phyloP scores from a whole-genome alignment of 2,797 vertebrate species.

The Poecilia velifera region DNA sequence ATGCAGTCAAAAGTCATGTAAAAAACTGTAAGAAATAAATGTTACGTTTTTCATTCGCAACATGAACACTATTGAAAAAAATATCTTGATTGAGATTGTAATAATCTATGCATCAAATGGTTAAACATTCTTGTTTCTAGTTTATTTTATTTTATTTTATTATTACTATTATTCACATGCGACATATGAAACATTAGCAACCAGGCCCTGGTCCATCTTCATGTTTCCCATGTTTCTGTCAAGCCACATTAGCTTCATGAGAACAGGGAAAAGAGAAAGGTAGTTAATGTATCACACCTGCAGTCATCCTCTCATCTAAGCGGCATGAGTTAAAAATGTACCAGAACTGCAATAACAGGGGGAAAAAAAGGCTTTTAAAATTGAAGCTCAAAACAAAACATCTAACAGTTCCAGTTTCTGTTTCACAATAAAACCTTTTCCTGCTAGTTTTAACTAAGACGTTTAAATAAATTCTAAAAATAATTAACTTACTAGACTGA shows the following conservation, averaged over 20 bases:
- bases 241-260: conserved; percentile 60
- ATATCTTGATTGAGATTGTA: neutral
- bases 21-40: neutral
- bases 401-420: no score
- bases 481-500: no score
- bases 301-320: conserved; percentile 61
- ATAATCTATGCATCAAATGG: neutral
- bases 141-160: neutral
- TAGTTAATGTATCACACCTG: conserved; percentile 62
- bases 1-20: neutral
- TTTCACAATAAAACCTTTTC: no score
- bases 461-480: no score
- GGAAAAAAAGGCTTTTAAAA: no score
- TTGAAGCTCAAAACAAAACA: no score
- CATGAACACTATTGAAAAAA: neutral
- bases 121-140: neutral
- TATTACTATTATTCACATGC: neutral
- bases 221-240: conserved; percentile 52
- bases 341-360: conserved; percentile 41
- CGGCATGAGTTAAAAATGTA: conserved; percentile 60
- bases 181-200: neutral
- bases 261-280: conserved; percentile 39
- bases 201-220: conserved; percentile 41
- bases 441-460: no score
- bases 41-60: neutral